A percentile compares a stretch with the other conserved stretches of the same genome.
These are phyloP conservation scores for Apeltes quadracus DNA, from an alignment of 2,113 vertebrate genomes.

Conservation along the genomic window DNA sequence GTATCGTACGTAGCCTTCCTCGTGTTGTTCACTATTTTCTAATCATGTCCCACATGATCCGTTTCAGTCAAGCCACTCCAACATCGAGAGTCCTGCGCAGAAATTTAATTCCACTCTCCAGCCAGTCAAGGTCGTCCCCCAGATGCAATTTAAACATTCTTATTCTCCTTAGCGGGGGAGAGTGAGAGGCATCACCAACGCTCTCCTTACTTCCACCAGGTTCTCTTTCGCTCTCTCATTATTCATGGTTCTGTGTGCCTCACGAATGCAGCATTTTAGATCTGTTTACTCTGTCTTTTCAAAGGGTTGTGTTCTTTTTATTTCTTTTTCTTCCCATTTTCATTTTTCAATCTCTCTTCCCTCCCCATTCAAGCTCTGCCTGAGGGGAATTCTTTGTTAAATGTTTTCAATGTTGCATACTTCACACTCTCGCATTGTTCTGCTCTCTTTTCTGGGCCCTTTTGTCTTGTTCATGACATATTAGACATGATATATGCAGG, in stretches of 20 bases:
- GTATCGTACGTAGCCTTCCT: conserved; percentile 21
- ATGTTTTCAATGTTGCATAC: conserved; percentile 3
- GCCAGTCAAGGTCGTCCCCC: conserved; percentile 62
- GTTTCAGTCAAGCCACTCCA: conserved; percentile 49
- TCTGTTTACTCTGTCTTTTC: conserved; percentile 4
- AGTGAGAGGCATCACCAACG: conserved; percentile 11
- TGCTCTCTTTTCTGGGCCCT: not conserved
- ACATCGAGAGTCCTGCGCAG: conserved; percentile 52
- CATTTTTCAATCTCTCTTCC: not conserved
- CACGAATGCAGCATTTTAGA: conserved; percentile 16
- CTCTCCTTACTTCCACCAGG: conserved; percentile 17
- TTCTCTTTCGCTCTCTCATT: not conserved
- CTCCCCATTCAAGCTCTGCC: not conserved
- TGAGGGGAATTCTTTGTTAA: conserved; percentile 17
- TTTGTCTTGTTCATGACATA: conserved; percentile 11
- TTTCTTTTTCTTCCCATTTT: not conserved
- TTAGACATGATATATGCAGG: not conserved
- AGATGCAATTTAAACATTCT: conserved; percentile 69
- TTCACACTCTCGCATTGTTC: conserved; percentile 23
- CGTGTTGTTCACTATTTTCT: conserved; percentile 54
- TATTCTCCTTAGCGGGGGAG: conserved; percentile 46
- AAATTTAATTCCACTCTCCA: conserved; percentile 63
- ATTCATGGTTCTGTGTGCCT: not conserved
- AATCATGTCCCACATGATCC: conserved; percentile 59
- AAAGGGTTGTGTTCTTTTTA: not conserved